These are phyloP conservation scores for Cryptocheilus praepositus DNA, from an alignment of 2,888 invertebrate species.

Conservation along the genomic window DNA sequence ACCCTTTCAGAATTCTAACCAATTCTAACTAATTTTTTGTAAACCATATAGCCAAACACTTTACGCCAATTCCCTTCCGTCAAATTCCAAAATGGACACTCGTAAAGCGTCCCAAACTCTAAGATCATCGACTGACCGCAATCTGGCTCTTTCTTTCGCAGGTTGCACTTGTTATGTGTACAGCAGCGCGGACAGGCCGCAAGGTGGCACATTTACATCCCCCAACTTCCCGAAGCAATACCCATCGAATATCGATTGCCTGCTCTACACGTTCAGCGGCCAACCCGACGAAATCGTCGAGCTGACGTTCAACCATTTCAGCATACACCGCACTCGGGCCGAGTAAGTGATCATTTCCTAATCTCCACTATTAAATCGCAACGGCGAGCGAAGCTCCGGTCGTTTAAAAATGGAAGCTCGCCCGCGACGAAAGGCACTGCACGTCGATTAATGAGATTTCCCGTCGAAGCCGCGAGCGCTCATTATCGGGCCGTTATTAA, in stretches of 20 bases:
- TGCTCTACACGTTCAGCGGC: conserved; percentile 89
- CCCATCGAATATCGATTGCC: conserved; percentile 84
- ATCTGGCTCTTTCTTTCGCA: conserved; percentile 72
- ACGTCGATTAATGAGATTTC: too few species aligned
- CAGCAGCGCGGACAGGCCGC: conserved; percentile 86
- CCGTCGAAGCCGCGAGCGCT: too few species aligned
- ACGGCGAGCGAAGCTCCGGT: neutral
- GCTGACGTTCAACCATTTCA: conserved; percentile 87
- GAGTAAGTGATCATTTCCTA: conserved; percentile 78
- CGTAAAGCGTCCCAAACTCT: too few species aligned
- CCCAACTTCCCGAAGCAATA: conserved; percentile 89
- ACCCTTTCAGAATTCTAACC: too few species aligned
- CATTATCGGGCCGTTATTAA: too few species aligned
- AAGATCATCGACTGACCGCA: too few species aligned
- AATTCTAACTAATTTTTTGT: too few species aligned
- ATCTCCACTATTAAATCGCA: neutral
- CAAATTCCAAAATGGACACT: too few species aligned
- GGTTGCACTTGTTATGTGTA: conserved; percentile 90
- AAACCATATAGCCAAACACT: too few species aligned
- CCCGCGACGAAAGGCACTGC: too few species aligned
- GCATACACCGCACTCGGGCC: conserved; percentile 81
- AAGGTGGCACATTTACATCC: conserved; percentile 87
- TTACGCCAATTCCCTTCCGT: too few species aligned
- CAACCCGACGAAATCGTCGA: conserved; percentile 88
- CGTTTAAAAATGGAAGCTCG: too few species aligned